phyloP scores from a whole-genome alignment of 2,113 vertebrate species.

The Donacobius atricapilla region DNA sequence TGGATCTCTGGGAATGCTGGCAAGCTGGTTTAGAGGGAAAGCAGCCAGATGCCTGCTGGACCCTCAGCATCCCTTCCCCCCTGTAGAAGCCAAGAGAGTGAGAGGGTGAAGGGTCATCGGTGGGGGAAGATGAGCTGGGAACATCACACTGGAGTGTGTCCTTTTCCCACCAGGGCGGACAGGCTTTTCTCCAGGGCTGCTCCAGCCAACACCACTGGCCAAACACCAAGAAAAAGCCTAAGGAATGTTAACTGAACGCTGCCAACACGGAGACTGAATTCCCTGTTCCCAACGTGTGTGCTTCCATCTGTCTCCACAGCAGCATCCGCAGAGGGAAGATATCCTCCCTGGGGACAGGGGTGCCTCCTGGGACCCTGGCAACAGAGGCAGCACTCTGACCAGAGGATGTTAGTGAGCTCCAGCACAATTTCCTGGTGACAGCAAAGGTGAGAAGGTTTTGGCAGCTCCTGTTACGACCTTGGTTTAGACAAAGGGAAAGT shows the following conservation, averaged over 20 bases:
- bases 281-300: not conserved
- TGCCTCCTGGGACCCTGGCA: not conserved
- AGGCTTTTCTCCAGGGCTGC: not conserved
- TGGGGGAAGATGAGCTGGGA: not conserved
- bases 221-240: not conserved
- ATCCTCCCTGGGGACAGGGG: not conserved
- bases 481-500: not conserved
- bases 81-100: not conserved
- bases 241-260: not conserved
- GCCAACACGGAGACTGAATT: accelerated
- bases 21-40: not conserved
- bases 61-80: not conserved
- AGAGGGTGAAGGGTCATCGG: accelerated
- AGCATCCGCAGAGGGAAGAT: not conserved
- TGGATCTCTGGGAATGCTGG: not conserved
- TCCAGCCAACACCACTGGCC: not conserved
- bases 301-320: not conserved
- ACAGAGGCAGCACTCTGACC: not conserved
- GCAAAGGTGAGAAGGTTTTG: accelerated
- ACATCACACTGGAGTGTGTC: not conserved
- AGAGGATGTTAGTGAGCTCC: not conserved
- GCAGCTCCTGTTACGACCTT: not conserved
- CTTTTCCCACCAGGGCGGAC: not conserved
- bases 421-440: not conserved
- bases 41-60: not conserved